phyloP scores from a whole-genome alignment of 2,797 vertebrate species.

The Acanthornis magna region DNA sequence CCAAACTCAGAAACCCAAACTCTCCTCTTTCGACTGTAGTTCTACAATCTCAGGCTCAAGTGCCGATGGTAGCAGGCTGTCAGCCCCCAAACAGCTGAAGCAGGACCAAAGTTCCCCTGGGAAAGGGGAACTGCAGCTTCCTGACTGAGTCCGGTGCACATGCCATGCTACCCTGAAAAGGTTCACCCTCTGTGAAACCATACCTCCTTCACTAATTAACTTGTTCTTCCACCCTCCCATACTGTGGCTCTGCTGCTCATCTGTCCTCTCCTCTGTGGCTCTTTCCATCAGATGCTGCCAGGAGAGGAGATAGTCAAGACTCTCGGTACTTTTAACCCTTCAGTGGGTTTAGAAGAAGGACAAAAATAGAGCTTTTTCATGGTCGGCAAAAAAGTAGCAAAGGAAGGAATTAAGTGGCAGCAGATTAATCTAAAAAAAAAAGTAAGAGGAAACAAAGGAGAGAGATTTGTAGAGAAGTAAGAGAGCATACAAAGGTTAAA shows the following conservation, averaged over 20 bases:
- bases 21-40: background rate
- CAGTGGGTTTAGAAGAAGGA: background rate
- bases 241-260: background rate
- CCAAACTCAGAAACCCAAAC: background rate
- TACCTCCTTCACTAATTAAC: background rate
- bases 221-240: background rate
- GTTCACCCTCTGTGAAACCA: background rate
- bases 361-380: background rate
- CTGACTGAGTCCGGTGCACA: background rate
- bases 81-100: background rate
- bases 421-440: background rate
- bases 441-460: background rate
- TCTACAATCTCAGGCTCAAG: background rate
- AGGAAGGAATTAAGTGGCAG: background rate
- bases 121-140: slow-evolving; percentile 43
- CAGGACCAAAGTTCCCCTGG: background rate
- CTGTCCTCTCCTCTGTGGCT: background rate
- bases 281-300: background rate
- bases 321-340: background rate
- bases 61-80: rapidly evolving
- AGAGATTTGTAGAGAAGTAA: background rate
- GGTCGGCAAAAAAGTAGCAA: background rate
- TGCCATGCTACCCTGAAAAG: background rate
- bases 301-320: background rate
- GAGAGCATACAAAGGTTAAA: background rate